Evolutionary conservation across 1,140 invertebrate genomes (phyloP).

Genomic region (Antheraea pernyi): DNA sequence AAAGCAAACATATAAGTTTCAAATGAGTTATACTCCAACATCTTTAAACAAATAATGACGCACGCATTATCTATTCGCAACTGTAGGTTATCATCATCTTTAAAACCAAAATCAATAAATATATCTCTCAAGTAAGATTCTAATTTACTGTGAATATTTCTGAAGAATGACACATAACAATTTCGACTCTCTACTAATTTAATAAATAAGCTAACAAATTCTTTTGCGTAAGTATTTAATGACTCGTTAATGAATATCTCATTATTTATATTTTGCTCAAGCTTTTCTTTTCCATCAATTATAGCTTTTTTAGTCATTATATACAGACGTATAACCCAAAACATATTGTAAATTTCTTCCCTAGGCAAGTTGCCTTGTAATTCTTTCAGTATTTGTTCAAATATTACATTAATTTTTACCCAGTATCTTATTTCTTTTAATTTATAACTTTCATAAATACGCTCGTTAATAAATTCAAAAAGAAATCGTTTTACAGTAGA

Average conservation of each 20-base stretch:
- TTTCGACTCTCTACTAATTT: constrained; percentile 24
- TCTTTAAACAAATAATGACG: neutral
- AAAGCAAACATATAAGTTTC: neutral
- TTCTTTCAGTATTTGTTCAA: constrained; percentile 23
- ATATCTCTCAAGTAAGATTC: neutral
- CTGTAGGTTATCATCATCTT: neutral
- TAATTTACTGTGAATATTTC: neutral
- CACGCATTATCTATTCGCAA: constrained; percentile 15
- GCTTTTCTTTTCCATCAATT: neutral
- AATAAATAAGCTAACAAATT: constrained; percentile 26
- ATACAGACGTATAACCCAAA: constrained; percentile 29
- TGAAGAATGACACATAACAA: neutral
- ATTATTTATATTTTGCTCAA: neutral
- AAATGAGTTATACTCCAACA: neutral
- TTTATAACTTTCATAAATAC: constrained; percentile 8
- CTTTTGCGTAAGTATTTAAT: constrained; percentile 23
- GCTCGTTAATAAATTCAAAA: constrained; percentile 8
- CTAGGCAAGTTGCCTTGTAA: constrained; percentile 23
- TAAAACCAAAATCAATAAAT: neutral
- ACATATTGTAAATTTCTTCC: constrained; percentile 30
- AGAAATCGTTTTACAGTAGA: constrained; percentile 20
- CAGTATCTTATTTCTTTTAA: neutral
- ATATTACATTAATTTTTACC: constrained; percentile 8
- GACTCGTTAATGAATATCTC: constrained; percentile 11
- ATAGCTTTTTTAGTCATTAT: constrained; percentile 17